These are phyloP conservation scores for Formica aserva DNA, from an alignment of 2,888 invertebrate species.

Conservation along the genomic window DNA sequence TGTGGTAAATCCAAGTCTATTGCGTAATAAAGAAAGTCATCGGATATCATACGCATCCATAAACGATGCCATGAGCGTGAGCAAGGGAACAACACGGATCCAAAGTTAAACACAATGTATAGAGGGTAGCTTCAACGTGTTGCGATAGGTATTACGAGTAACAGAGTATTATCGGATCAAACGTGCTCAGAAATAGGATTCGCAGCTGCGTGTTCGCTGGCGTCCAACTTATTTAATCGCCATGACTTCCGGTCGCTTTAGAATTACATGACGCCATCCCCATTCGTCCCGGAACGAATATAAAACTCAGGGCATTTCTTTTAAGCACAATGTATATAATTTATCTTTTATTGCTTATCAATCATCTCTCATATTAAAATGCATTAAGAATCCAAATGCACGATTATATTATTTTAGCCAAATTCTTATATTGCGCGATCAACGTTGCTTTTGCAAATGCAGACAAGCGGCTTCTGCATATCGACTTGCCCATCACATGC, in stretches of 20 bases:
- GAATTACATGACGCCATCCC: slow-evolving; percentile 72
- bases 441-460: neutral
- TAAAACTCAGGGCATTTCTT: slow-evolving; percentile 44
- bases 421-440: neutral
- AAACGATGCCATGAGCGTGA: neutral
- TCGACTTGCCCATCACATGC: neutral
- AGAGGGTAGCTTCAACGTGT: neutral
- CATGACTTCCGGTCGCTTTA: slow-evolving; percentile 76
- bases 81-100: neutral
- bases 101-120: neutral
- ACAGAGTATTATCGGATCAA: slow-evolving; percentile 33
- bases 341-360: slow-evolving; percentile 34
- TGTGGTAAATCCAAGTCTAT: neutral
- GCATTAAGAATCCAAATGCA: neutral
- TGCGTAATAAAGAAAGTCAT: neutral
- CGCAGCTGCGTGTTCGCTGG: slow-evolving; percentile 73
- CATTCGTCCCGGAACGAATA: slow-evolving; percentile 62
- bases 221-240: slow-evolving; percentile 71
- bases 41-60: neutral
- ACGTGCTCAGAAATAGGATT: slow-evolving; percentile 75
- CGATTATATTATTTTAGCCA: no score
- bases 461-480: neutral
- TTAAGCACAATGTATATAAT: neutral
- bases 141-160: slow-evolving; percentile 27
- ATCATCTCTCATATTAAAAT: neutral